Base-by-base conservation (phyloP, 2,888 invertebrate genomes). In the Geotrupes spiniger region DNA sequence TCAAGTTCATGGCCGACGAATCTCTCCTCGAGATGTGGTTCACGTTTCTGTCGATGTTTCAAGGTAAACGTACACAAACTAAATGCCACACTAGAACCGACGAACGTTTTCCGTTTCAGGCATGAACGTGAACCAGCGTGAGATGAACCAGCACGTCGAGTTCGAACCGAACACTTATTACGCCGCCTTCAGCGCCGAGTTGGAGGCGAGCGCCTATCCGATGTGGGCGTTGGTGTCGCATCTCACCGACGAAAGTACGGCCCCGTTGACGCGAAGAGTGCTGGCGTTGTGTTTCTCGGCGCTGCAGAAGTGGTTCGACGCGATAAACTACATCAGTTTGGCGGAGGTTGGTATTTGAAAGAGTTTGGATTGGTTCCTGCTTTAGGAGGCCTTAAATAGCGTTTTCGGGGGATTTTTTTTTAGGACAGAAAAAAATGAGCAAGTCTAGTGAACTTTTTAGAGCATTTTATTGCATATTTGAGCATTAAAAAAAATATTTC, bases 91-190 rank as follows among this genome's bases (percentile, higher is more conserved):
- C n/a, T n/a, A n/a, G n/a, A n/a, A n/a, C n/a, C n/a, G n/a, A n/a
- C n/a, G n/a, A n/a, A n/a, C n/a, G n/a, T n/a, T n/a, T n/a, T n/a
- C n/a, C 10, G 37, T 45, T 60, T 2, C 65, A 90, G 92, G 95
- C 53, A 97, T 98, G 96, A 97, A 97, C 76, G 89, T 95, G 41
- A 97, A 97, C 77, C 84, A 90, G 58, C 82, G 95, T 53, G 94
- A 96, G 73, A 77, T 92, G 56, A 85, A 83, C 62, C 87, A 89
- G 43, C 97, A 97, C 75, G 89, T 97, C 10, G 96, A 97, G 77
- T 95, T 92, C 76, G 97, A 98, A 74, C 94, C 95, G 33, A 93
- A 92, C 57, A 92, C 94, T 10, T 98, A 97, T 76, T 97, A 96
- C 76, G 94, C 96, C 37, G 95, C 97, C 21, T 98, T 97, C 77